Base-by-base conservation (phyloP, 2,797 vertebrate genomes). In the Poliocrania exsul region DNA sequence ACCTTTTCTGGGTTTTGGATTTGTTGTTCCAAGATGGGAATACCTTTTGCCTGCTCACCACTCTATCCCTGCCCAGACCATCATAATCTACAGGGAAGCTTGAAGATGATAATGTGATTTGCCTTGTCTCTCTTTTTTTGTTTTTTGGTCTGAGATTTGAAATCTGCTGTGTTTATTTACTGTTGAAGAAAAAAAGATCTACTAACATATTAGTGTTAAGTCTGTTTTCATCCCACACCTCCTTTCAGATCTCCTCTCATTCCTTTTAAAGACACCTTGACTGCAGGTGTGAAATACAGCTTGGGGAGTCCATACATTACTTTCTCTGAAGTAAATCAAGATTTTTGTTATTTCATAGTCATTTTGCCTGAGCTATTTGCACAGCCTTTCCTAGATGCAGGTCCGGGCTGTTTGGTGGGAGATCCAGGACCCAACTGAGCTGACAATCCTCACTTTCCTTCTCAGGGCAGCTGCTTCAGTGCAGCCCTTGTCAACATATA, bases 271-370 rank as follows among this genome's bases (percentile, higher is more conserved):
- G 70, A 93, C 37, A 82, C 44, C 47, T 88, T 80, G 66, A 64
- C 66, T 93, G 71, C 6, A 7, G 50, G 35, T 71, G 49, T 91
- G 85, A 96, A 95, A 93, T 91, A 84, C 14, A 73, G 24, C 10
- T 60, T 70, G 51, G 25, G 25, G 53, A 80, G 49, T 58, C 75
- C 33, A 71, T 87, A 70, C 10, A 28, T 92, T 86, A 80, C 40
- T 85, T 91, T 29, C 19, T 20, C 70, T 57, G 56, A 73, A 92
- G 64, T 91, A 93, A 95, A 96, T 92, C 31, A 90, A 61, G 71
- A 67, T 71, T 88, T 90, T 50, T 1, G 29, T 74, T 85, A 66
- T 90, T 95, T 88, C 3, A 7, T 51, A 88, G 66, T 69, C n/a
- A 57, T 88, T 96, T 95, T 90, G 20, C 33, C 58, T 86, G 64